Base-by-base conservation (phyloP, 2,888 invertebrate species). In the Drosophila diplacantha region DNA sequence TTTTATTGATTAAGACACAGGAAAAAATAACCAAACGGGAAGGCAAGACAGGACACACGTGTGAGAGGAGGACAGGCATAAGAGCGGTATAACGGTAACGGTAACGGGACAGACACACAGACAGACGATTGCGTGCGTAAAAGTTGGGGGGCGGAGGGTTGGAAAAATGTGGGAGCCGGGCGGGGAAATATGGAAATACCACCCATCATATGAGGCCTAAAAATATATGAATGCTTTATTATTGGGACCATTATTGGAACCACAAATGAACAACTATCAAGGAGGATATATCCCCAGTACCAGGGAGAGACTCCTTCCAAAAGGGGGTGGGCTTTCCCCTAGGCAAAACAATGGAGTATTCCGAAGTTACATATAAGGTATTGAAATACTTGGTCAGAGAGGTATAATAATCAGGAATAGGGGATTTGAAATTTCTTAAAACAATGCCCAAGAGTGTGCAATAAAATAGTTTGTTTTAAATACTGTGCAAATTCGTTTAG, bases 1-100 rank as follows among this genome's bases (percentile, higher is more conserved):
- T 55, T 26, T 63, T 78, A 78, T 78, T 76, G 77, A 79, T 78
- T 78, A 70, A 72, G 74, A 68, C 69, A 72, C 51, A 62, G 47
- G 59, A 52, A 52, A 55, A 39, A 51, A 52, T 24, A 43, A 22
- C 9, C 26, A 43, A 49, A 29, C 47, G 26, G 20, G 34, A 49
- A 34, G 22, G 32, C 34, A 35, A 57, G 31, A 51, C 14, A 47
- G 26, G 47, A 54, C 47, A 61, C 52, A 41, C 61, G 56, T 39
- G 58, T 38, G 60, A 38, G 62, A 44, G 53, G 47, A 39, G 29
- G 34, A 55, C 37, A 39, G 32, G 26, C 63, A 43, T 29, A 44
- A 29, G 14, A 29, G 51, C 22, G 44, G 51, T 39, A 32, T 14
- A 59, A 37, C 24, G 46, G 37, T 18, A 57, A 29, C 34, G 37